Evolutionary conservation across 2,888 invertebrate genomes (phyloP).

Genomic region (Adineta ricciae): DNA sequence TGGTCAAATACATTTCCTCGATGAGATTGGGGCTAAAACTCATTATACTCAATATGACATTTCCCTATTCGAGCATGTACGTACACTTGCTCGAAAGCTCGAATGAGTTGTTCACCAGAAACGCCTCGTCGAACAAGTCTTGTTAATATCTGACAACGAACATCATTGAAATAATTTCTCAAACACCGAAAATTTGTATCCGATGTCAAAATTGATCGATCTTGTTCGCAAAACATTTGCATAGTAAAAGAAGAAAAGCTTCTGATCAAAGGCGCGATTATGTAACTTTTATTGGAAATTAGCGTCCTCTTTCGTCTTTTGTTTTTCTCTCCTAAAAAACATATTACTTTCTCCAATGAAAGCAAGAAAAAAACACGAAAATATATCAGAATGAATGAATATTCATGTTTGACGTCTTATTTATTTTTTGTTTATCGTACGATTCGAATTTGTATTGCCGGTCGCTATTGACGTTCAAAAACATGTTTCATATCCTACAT

Average conservation of each 20-base stretch:
- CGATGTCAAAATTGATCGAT: not conserved
- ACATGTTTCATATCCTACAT: not conserved
- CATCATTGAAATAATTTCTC: not conserved
- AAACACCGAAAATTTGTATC: not conserved
- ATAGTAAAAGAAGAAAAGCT: no score
- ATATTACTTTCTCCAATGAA: not conserved
- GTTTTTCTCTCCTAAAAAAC: not conserved
- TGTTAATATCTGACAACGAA: not conserved
- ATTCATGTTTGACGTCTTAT: no score
- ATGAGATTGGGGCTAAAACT: not conserved
- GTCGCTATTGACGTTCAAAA: constrained; percentile 15
- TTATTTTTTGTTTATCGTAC: no score
- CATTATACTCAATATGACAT: not conserved
- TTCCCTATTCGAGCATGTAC: not conserved
- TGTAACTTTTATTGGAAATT: no score
- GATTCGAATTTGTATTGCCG: not conserved
- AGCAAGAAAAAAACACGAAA: not conserved
- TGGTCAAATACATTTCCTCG: not conserved
- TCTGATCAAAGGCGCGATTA: no score
- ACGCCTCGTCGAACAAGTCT: not conserved
- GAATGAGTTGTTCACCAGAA: not conserved
- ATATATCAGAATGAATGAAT: no score
- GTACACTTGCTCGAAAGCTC: not conserved
- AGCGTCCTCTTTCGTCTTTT: not conserved
- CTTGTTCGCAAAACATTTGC: no score